Base-by-base conservation (phyloP, 2,888 invertebrate genomes). In the Bombylius discolor region DNA sequence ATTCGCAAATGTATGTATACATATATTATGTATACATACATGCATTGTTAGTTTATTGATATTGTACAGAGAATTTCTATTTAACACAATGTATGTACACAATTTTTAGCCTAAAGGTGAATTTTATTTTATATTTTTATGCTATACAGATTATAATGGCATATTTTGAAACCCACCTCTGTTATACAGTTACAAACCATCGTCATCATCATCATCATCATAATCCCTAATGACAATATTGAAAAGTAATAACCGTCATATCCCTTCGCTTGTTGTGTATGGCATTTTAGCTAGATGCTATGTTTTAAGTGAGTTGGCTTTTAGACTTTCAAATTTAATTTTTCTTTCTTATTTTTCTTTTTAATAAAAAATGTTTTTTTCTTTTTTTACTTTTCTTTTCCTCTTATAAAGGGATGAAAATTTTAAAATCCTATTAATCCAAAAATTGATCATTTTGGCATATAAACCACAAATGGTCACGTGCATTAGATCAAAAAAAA, bases 141-240 rank as follows among this genome's bases (percentile, higher is more conserved):
- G 23, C 23, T 23, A 23, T 23, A 23, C 23, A 23, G 1, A 23
- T 23, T 23, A 2, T 3, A 23, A 23, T 23, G 23, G 23, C 44
- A 44, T 44, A 44, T 23, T 23, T 14, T 54, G 14, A 36, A n/a
- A 47, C 32, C 11, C 5, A 36, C 36, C 31, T 6, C 7, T 1
- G 46, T 47, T 34, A 31, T 47, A 45, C 31, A 12, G 49, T 14
- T 31, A 44, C 48, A 32, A 23, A 23, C 23, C 23, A 23, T 23
- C 23, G 23, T 23, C 23, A 23, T 23, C 23, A 23, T 23, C 52
- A 14, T 42, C 23, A 50, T 32, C 50, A 42, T 34, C 54, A 11
- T 70, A 70, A 72, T 70, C 70, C 70, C 64, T 66, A 69, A 72
- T 69, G 70, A 72, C 71, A 72, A 72, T 71, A 71, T 72, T 71